Evolutionary conservation across 2,113 vertebrate species (phyloP), one percentile per base, ranked within the genome.

Genomic region (Labeo catla): DNA sequence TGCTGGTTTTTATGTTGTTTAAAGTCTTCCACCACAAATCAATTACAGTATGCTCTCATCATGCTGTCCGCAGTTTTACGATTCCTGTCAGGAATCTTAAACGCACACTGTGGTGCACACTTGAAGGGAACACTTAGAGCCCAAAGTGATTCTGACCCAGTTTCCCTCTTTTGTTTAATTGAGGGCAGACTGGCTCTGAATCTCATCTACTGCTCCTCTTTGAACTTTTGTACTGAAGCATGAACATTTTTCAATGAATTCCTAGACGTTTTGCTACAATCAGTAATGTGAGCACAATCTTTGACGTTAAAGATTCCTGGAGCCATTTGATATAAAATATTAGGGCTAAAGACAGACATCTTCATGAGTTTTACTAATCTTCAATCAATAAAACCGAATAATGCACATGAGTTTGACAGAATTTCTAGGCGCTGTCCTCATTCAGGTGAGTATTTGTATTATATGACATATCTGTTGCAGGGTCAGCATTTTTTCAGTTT

Each of bases 231-330:
- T 78, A 87, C 63, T 78, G 76, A 50, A 52, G 65, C 68, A 61
- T 72, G 47, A 21, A 52, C 1, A 39, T 43, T 59, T 83, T 83
- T 73, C 36, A n/a, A 68, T 39, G 12, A 65, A 86, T 80, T 54
- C 82, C 34, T 15, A 34, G 50, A 84, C 43, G 47, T 65, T 86
- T 84, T 84, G 59, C 81, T 84, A 59, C 63, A 76, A 43, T 82
- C 54, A 34, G 83, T 47, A 49, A 66, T n/a, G 63, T 85, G 81
- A 89, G 86, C 86, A 89, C 88, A 89, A 85, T 86, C 88, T 77
- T 43, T 73, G 57, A 66, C 52, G 76, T 59, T 16, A 36, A 76
- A 34, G 36, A 15, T 50, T 73, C 68, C 23, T 78, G 28, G 61
- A 83, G 72, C 59, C 79, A 50, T 86, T 86, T 76, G 68, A 57